Evolutionary conservation across 2,888 invertebrate species (phyloP).

Genomic region (Aquatica leii): DNA sequence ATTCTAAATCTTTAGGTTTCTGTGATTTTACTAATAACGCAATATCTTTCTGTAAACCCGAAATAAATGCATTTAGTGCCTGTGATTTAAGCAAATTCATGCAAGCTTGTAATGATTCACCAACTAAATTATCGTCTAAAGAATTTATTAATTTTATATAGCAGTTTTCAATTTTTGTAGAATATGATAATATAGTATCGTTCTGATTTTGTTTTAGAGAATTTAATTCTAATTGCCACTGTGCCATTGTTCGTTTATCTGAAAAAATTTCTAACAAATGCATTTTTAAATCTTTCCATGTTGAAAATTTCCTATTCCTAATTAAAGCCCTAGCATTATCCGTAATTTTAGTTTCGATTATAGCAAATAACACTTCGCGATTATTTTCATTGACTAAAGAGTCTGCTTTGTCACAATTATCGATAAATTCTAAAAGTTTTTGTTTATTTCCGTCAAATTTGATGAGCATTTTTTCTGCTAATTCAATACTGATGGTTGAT

Average conservation of each 20-base stretch:
- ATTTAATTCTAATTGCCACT: slow-evolving; percentile 22
- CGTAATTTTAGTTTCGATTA: slow-evolving; percentile 19
- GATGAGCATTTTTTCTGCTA: background rate
- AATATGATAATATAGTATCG: slow-evolving; percentile 32
- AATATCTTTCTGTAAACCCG: slow-evolving; percentile 46
- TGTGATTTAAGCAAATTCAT: slow-evolving; percentile 46
- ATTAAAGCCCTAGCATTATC: slow-evolving; percentile 21
- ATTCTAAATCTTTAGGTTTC: background rate
- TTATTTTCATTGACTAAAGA: background rate
- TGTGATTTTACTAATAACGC: slow-evolving; percentile 47
- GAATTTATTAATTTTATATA: slow-evolving; percentile 47
- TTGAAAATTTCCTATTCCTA: slow-evolving; percentile 16
- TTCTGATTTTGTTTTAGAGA: slow-evolving; percentile 16
- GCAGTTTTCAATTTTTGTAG: slow-evolving; percentile 47
- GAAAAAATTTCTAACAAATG: slow-evolving; percentile 17
- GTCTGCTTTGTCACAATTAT: background rate
- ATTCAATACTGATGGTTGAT: too few species aligned
- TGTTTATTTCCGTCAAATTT: slow-evolving; percentile 2
- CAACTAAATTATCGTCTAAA: slow-evolving; percentile 34
- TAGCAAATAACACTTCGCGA: slow-evolving; percentile 1
- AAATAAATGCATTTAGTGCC: slow-evolving; percentile 45
- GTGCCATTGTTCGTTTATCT: slow-evolving; percentile 10
- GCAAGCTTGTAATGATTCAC: slow-evolving; percentile 37
- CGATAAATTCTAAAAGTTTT: background rate
- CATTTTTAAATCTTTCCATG: slow-evolving; percentile 16